These are phyloP conservation scores for Engystomops pustulosus DNA, from an alignment of 2,113 vertebrate genomes.

Conservation along the genomic window DNA sequence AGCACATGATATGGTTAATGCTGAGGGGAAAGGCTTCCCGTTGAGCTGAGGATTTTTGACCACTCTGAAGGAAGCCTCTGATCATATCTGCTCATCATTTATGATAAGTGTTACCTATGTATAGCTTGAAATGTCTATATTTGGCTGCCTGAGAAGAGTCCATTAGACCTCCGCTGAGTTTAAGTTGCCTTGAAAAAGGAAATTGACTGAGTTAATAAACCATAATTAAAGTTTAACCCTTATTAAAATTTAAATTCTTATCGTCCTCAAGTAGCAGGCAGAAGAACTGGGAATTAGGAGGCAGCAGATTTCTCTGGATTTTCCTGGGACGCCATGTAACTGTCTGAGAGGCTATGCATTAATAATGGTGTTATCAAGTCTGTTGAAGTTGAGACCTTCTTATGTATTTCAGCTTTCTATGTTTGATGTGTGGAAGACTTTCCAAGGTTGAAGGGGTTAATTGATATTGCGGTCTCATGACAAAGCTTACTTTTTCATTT, in stretches of 20 bases:
- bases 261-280: background rate
- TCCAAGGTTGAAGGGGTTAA: background rate
- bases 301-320: slow-evolving; percentile 17
- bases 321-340: background rate
- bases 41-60: slow-evolving; percentile 58
- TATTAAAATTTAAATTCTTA: slow-evolving; percentile 51
- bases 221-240: slow-evolving; percentile 50
- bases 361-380: slow-evolving; percentile 26
- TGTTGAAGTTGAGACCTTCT: slow-evolving; percentile 12
- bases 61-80: slow-evolving; percentile 61
- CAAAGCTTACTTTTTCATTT: background rate
- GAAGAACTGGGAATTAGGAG: slow-evolving; percentile 21
- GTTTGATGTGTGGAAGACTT: background rate
- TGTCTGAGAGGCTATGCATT: background rate
- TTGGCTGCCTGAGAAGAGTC: slow-evolving; percentile 22
- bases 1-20: background rate
- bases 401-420: background rate
- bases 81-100: background rate
- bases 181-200: slow-evolving; percentile 31
- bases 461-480: background rate
- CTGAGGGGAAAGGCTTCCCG: background rate
- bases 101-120: background rate
- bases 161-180: slow-evolving; percentile 34
- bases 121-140: slow-evolving; percentile 18
- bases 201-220: slow-evolving; percentile 31